A percentile compares a stretch with the other conserved stretches of the same genome.
phyloP scores from a whole-genome alignment of 2,797 vertebrate species.

The Dendrocincla tyrannina region DNA sequence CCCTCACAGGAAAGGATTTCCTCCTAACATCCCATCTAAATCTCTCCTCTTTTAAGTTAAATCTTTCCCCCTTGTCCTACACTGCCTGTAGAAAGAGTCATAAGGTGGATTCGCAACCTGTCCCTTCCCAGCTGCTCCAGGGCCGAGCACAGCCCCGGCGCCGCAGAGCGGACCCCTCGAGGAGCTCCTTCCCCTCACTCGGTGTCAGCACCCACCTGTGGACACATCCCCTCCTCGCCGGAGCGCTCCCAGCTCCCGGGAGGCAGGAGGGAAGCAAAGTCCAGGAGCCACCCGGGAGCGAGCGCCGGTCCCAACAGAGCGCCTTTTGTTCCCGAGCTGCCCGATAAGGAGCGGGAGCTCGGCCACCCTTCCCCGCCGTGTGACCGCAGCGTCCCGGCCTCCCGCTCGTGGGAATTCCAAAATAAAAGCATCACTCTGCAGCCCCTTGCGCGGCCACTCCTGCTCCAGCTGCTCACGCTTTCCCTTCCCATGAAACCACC shows the following conservation, averaged over 20 bases:
- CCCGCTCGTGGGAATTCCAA: not conserved
- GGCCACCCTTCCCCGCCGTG: not conserved
- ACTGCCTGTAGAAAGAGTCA: not conserved
- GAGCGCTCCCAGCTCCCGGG: not conserved
- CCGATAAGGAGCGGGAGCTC: conserved; percentile 41
- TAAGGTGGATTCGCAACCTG: not conserved
- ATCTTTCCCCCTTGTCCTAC: not conserved
- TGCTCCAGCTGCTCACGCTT: accelerated
- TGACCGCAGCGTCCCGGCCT: not conserved
- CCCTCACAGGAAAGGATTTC: not conserved
- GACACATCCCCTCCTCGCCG: not conserved
- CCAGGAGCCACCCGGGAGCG: conserved; percentile 37
- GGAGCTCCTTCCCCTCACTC: not conserved
- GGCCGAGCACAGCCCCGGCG: accelerated
- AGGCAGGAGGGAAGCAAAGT: conserved; percentile 51
- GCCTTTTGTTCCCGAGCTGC: conserved; percentile 66
- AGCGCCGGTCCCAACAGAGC: conserved; percentile 35
- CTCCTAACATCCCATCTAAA: not conserved
- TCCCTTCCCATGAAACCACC: not conserved
- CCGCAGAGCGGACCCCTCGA: not conserved
- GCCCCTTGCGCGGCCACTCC: not conserved
- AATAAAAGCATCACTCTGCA: not conserved
- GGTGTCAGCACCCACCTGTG: not conserved
- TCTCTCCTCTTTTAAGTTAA: not conserved
- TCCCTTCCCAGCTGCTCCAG: not conserved